Evolutionary conservation across 2,888 invertebrate genomes (phyloP).

Genomic region (Pycnomerus fuliginosus): DNA sequence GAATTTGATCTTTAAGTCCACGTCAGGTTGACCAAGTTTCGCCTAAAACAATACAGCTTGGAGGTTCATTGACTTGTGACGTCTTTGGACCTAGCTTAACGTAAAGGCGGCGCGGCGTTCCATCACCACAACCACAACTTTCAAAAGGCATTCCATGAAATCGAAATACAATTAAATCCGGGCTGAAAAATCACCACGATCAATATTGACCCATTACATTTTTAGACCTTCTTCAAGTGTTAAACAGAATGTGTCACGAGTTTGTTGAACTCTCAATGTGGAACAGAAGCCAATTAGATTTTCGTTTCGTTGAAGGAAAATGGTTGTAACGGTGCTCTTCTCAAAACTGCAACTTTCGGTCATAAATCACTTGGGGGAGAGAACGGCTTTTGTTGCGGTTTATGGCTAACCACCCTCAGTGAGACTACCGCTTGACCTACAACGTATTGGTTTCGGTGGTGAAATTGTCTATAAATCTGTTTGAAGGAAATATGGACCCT

Average conservation of each 20-base stretch:
- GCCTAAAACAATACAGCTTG: conserved; percentile 31
- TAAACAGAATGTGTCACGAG: conserved; percentile 39
- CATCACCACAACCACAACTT: conserved; percentile 14
- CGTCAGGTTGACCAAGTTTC: too few relatives aligned
- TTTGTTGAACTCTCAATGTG: conserved; percentile 38
- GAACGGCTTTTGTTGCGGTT: conserved; percentile 33
- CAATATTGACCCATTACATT: background rate
- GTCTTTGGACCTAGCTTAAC: conserved; percentile 44
- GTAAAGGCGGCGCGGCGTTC: conserved; percentile 36
- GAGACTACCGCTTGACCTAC: conserved; percentile 1
- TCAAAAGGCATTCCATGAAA: background rate
- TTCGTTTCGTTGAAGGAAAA: conserved; percentile 32
- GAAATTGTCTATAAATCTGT: conserved; percentile 3
- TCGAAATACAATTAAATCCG: background rate
- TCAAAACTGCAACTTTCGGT: conserved; percentile 27
- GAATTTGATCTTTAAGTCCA: too few relatives aligned
- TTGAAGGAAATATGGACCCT: too few relatives aligned
- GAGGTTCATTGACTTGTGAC: conserved; percentile 41
- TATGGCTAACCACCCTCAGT: conserved; percentile 37
- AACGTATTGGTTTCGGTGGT: conserved; percentile 5
- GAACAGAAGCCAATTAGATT: conserved; percentile 37
- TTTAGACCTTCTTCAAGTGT: conserved; percentile 18
- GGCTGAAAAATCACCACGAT: background rate
- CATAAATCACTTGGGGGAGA: conserved; percentile 28
- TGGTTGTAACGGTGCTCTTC: conserved; percentile 13